These are phyloP conservation scores for Eleutherodactylus coqui DNA, from an alignment of 2,797 vertebrate genomes.

Conservation along the genomic window DNA sequence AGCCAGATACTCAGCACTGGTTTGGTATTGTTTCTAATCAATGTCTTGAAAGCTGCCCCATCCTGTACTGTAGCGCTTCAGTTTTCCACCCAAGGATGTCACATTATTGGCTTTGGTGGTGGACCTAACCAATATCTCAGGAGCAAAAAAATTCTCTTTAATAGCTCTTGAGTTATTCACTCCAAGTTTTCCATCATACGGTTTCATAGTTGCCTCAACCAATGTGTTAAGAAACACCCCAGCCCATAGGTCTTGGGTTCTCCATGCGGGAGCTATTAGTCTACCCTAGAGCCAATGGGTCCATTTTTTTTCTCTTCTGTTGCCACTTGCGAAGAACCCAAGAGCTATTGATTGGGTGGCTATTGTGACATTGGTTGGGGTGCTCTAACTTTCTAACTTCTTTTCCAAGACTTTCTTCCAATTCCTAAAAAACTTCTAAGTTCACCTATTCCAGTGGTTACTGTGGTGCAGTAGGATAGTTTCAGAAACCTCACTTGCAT, in stretches of 20 bases:
- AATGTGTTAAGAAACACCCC: background rate
- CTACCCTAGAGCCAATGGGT: background rate
- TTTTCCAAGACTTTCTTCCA: background rate
- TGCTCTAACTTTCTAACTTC: background rate
- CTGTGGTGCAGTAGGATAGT: background rate
- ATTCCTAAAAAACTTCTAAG: background rate
- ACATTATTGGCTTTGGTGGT: background rate
- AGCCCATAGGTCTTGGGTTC: background rate
- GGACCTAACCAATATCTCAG: background rate
- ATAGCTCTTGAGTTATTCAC: background rate
- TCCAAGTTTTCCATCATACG: background rate
- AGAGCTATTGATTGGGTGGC: background rate
- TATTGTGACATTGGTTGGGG: background rate
- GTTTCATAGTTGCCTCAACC: background rate
- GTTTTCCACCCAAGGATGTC: background rate
- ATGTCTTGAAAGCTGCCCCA: background rate
- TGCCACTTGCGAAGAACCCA: background rate
- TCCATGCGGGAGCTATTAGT: background rate
- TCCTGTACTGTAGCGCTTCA: background rate
- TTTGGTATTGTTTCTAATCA: background rate
- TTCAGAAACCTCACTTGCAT: constrained; percentile 43
- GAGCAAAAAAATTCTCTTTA: background rate
- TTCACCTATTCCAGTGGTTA: background rate
- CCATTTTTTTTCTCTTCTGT: background rate
- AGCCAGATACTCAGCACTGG: background rate